Conservation (phyloP, 2,797 vertebrate genomes). For the Eospalax fontanierii region DNA sequence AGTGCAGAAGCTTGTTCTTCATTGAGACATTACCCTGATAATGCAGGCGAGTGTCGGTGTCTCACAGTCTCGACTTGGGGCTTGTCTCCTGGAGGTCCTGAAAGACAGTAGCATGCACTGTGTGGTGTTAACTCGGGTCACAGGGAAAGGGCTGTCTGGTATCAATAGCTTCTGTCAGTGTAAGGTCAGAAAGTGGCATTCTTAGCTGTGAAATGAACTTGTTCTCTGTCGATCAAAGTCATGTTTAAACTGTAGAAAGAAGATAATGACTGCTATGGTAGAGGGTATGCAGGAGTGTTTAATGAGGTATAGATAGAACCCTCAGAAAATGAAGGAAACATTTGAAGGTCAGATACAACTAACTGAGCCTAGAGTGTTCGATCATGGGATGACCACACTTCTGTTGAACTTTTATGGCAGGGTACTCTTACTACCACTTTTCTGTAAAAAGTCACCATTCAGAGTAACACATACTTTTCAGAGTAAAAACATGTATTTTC, state of each 20-base stretch:
- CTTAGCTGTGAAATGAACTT: background rate
- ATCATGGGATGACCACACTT: background rate
- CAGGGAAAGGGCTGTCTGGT: background rate
- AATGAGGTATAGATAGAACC: background rate
- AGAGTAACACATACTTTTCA: too few species aligned
- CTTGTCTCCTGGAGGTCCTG: background rate
- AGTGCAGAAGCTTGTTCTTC: constrained; percentile 10
- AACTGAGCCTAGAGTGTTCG: background rate
- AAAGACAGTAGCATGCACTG: background rate
- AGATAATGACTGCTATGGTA: background rate
- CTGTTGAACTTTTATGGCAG: constrained; percentile 42
- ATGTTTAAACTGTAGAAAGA: background rate
- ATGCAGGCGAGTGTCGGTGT: background rate
- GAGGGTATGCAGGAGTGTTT: background rate
- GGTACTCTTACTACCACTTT: background rate
- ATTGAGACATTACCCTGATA: constrained; percentile 20
- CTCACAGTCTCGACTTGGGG: background rate
- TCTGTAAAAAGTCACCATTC: background rate
- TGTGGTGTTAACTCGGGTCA: background rate
- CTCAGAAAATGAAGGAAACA: background rate
- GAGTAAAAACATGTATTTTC: background rate
- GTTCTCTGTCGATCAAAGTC: background rate
- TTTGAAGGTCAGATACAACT: background rate
- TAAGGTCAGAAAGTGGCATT: background rate
- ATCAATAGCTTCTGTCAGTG: background rate